phyloP scores from a whole-genome alignment of 2,888 invertebrate species.

The Oscheius onirici region DNA sequence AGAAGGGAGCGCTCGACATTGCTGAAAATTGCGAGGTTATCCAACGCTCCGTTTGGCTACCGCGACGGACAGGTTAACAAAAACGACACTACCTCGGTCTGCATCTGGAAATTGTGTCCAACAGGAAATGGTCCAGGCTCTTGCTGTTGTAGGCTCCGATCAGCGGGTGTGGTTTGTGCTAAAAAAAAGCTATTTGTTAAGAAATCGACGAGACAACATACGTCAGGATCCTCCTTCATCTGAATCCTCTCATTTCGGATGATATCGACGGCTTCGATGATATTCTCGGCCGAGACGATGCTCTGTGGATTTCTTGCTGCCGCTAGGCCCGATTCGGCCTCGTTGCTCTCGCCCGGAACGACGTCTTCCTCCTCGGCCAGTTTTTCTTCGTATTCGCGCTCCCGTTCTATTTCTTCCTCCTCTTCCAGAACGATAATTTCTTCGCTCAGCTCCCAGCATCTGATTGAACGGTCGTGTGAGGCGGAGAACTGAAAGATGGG shows the following conservation, averaged over 20 bases:
- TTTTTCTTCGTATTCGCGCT: slow-evolving; percentile 74
- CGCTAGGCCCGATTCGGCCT: slow-evolving; percentile 80
- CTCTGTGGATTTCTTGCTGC: slow-evolving; percentile 85
- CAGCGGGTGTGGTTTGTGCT: slow-evolving; percentile 79
- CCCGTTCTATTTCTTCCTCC: slow-evolving; percentile 79
- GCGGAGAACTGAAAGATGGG: slow-evolving; percentile 77
- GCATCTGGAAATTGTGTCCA: slow-evolving; percentile 78
- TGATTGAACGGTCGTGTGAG: slow-evolving; percentile 87
- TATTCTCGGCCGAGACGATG: slow-evolving; percentile 82
- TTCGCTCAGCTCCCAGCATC: slow-evolving; percentile 85
- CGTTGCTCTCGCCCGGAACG: slow-evolving; percentile 74
- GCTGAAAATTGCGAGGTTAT: slow-evolving; percentile 76
- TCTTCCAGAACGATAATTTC: slow-evolving; percentile 93
- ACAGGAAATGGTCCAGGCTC: slow-evolving; percentile 83
- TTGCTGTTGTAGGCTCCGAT: slow-evolving; percentile 84
- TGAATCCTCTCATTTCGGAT: slow-evolving; percentile 72
- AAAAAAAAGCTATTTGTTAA: slow-evolving; percentile 29
- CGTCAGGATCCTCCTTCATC: slow-evolving; percentile 48
- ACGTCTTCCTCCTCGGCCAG: slow-evolving; percentile 73
- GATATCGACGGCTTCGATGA: slow-evolving; percentile 88
- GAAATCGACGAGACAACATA: not conserved
- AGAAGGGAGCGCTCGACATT: slow-evolving; percentile 90
- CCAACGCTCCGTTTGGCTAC: too few relatives aligned
- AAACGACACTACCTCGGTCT: slow-evolving; percentile 38
- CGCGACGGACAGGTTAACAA: too few relatives aligned